These are phyloP conservation scores for Julus scandinavius DNA, from an alignment of 2,888 invertebrate genomes.

Conservation along the genomic window DNA sequence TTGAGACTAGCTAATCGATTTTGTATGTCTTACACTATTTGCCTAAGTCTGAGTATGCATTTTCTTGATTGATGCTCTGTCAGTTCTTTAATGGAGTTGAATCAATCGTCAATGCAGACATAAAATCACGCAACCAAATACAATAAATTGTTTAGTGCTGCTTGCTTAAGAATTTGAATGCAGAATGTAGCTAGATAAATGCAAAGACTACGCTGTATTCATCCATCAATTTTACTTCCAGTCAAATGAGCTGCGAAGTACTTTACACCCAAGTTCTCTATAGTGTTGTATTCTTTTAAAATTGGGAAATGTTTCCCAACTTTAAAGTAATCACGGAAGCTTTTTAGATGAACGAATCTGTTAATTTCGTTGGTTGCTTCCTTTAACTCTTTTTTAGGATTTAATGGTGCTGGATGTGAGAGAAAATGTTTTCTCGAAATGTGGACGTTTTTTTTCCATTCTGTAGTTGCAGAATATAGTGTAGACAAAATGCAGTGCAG, in stretches of 20 bases:
- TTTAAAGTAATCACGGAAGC: not conserved
- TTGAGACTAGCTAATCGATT: not conserved
- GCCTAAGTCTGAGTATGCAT: not conserved
- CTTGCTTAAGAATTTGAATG: not conserved
- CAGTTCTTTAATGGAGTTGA: not conserved
- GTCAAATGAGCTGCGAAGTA: not conserved
- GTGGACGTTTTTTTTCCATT: not conserved
- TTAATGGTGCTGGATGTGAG: no score
- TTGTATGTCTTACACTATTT: not conserved
- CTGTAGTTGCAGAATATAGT: not conserved
- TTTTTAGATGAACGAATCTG: not conserved
- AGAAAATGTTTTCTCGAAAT: not conserved
- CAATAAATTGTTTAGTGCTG: slow-evolving; percentile 38
- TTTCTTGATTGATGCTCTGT: not conserved
- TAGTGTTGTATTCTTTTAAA: not conserved
- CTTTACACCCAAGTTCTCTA: not conserved
- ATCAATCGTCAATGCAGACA: slow-evolving; percentile 21
- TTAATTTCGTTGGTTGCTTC: not conserved
- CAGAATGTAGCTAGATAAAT: not conserved
- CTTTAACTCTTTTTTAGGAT: no score
- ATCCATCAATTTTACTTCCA: slow-evolving; percentile 36
- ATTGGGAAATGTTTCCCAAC: not conserved
- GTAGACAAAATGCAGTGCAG: not conserved
- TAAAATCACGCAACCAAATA: slow-evolving; percentile 46
- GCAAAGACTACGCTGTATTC: not conserved